A percentile compares a stretch with the other conserved stretches of the same genome.
Conservation (phyloP, 2,888 invertebrate genomes). For the Oscheius onirici region DNA sequence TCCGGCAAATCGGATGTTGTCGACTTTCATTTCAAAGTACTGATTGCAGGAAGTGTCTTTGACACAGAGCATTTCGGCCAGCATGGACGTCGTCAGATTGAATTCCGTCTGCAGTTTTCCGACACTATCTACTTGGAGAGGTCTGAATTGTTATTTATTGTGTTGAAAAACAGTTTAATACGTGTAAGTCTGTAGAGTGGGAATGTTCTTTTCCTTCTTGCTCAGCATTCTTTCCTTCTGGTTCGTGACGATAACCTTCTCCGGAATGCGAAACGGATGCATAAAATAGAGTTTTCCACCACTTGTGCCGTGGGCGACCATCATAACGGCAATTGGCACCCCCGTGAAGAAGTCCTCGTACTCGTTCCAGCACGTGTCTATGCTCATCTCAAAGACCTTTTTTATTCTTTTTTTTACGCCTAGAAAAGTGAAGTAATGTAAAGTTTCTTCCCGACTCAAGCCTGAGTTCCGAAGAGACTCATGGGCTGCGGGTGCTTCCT, state of each 20-base stretch:
- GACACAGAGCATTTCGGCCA: conserved; percentile 57
- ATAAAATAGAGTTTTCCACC: conserved; percentile 57
- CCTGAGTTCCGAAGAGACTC: no score
- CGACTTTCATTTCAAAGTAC: conserved; percentile 60
- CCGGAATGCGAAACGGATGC: conserved; percentile 43
- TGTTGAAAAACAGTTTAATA: not conserved
- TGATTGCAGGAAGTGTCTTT: conserved; percentile 49
- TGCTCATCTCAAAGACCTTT: conserved; percentile 2
- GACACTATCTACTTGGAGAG: not conserved
- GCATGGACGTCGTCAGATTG: conserved; percentile 35
- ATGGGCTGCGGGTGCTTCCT: no score
- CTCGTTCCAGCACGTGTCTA: conserved; percentile 21
- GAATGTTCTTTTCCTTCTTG: conserved; percentile 5
- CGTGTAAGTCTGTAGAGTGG: not conserved
- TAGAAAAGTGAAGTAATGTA: not conserved
- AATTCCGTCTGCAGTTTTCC: conserved; percentile 11
- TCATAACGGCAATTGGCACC: conserved; percentile 45
- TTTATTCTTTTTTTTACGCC: not conserved
- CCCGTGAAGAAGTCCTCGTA: conserved; percentile 14
- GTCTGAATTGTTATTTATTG: not conserved
- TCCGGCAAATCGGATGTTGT: conserved; percentile 63
- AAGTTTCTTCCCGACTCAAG: no score
- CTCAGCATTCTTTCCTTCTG: not conserved
- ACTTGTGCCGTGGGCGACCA: conserved; percentile 51
- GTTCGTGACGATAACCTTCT: not conserved